phyloP scores from a whole-genome alignment of 2,113 vertebrate genomes.

The Pseudopodoces humilis region DNA sequence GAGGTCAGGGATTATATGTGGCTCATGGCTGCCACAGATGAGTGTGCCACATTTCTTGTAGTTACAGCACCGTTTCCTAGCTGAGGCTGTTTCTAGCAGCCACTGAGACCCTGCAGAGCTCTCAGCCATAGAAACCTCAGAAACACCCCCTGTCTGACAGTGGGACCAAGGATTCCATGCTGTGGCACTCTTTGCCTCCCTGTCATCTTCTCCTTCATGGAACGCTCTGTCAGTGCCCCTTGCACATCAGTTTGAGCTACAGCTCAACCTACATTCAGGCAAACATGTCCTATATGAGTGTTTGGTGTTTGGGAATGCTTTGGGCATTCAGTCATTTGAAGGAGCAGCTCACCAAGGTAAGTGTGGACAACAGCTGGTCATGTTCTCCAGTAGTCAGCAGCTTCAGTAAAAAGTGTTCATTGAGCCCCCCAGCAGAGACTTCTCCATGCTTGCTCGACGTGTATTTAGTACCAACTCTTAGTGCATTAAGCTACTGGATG shows the following conservation, averaged over 20 bases:
- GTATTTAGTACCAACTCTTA: not conserved
- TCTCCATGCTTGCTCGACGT: not conserved
- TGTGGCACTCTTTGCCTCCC: fast-evolving
- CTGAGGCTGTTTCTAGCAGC: not conserved
- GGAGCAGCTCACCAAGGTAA: not conserved
- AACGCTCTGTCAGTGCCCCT: not conserved
- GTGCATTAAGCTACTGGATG: not conserved
- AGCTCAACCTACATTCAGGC: not conserved
- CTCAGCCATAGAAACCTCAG: not conserved
- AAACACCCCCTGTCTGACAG: not conserved
- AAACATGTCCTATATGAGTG: fast-evolving
- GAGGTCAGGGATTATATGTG: not conserved
- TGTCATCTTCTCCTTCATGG: not conserved
- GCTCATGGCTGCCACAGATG: fast-evolving
- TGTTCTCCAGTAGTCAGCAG: not conserved
- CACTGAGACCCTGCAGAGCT: not conserved
- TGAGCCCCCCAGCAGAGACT: not conserved
- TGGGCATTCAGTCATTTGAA: not conserved
- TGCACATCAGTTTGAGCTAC: not conserved
- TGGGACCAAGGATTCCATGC: fast-evolving
- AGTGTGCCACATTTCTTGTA: fast-evolving
- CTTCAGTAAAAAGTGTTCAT: not conserved
- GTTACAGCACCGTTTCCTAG: not conserved
- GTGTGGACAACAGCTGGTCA: not conserved
- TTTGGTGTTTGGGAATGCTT: not conserved